A percentile compares a stretch with the other conserved stretches of the same genome.
phyloP scores from a whole-genome alignment of 2,888 invertebrate genomes.

The Mycalesis mineus region DNA sequence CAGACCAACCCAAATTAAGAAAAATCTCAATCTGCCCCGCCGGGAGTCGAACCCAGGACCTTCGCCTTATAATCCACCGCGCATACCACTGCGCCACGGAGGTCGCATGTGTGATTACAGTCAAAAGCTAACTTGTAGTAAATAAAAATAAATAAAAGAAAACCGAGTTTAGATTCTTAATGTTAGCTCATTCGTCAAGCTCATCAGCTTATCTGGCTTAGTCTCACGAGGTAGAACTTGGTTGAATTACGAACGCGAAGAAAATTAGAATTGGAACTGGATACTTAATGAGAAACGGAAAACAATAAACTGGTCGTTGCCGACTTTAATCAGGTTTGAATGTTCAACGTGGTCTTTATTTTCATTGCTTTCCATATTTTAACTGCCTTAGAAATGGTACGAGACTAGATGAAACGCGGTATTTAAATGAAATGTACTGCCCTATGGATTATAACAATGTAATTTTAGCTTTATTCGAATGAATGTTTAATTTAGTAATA shows the following conservation, averaged over 20 bases:
- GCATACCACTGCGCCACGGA: too few relatives aligned
- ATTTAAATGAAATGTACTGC: background rate
- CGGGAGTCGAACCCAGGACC: too few relatives aligned
- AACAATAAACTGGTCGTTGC: conserved; percentile 7
- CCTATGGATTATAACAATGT: too few relatives aligned
- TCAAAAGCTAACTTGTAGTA: too few relatives aligned
- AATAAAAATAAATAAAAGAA: too few relatives aligned
- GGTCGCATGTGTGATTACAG: too few relatives aligned
- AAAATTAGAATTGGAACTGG: background rate
- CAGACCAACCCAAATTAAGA: too few relatives aligned
- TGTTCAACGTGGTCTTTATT: conserved; percentile 1
- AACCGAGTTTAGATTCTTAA: background rate
- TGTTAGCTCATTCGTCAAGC: background rate
- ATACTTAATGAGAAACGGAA: conserved; percentile 4
- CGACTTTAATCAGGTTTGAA: conserved; percentile 4
- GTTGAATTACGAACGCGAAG: conserved; percentile 1
- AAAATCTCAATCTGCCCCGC: too few relatives aligned
- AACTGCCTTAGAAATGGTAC: background rate
- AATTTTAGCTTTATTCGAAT: too few relatives aligned
- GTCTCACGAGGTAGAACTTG: background rate
- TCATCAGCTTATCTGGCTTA: too few relatives aligned
- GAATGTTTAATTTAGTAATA: too few relatives aligned
- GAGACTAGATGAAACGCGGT: background rate
- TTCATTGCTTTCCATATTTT: background rate
- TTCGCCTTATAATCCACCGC: too few relatives aligned